Base-by-base conservation (phyloP, 2,797 vertebrate species). In the Trematomus bernacchii region DNA sequence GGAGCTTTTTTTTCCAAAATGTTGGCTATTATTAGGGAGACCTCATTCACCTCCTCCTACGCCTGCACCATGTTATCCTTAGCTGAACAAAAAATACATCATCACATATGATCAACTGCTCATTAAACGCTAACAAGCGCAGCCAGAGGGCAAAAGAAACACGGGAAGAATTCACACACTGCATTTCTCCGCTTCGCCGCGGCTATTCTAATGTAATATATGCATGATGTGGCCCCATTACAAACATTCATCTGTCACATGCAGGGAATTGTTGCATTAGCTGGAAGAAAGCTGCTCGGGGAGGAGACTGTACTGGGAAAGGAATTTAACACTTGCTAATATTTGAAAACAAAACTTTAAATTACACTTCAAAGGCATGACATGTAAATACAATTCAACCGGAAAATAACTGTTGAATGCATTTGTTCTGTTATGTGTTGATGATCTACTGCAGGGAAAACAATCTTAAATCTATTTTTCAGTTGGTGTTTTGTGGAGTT, bases 121-220 rank as follows among this genome's bases (percentile, higher is more conserved):
- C 80, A 81, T 91, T 89, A 89, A 74, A 83, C 30, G 19, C 84
- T 73, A 83, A 82, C 71, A 55, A 79, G 81, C 43, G 7, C 58
- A 79, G 71, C 78, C 61, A 63, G 54, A 63, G 78, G 79, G 65
- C 40, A 77, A 73, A 64, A 48, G 44, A 60, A 58, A 48, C 42
- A 62, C 9, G 10, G 43, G 60, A 71, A 54, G 47, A 63, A 61
- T 75, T 65, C 72, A 40, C 58, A 64, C 40, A 16, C 23, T 44
- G 21, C 21, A 18, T 60, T 77, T 16, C 23, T 63, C 10, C 5
- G 2, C n/a, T 10, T 16, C 30, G 63, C 30, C 6, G 8, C n/a
- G 55, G 53, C 80, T 78, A 59, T 83, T 83, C 85, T 72, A 73
- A 82, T 76, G 70, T 70, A 78, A 86, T 83, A 54, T 78, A 88